Evolutionary conservation across 2,113 vertebrate genomes (phyloP).

Genomic region (Propithecus coquereli): DNA sequence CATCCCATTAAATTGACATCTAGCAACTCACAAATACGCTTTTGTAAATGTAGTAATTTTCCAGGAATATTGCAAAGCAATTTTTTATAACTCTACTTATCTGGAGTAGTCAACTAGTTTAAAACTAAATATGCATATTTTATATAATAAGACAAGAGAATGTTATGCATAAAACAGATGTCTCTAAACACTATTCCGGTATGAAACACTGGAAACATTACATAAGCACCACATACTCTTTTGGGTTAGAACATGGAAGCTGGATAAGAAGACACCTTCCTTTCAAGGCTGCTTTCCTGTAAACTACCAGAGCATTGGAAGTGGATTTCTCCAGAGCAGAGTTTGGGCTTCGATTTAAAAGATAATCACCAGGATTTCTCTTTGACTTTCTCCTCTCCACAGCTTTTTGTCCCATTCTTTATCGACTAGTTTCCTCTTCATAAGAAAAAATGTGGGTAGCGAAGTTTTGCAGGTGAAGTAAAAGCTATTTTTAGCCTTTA

Average conservation of each 20-base stretch:
- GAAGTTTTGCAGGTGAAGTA: conserved; percentile 59
- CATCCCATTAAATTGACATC: not conserved
- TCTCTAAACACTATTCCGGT: conserved; percentile 65
- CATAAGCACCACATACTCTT: conserved; percentile 58
- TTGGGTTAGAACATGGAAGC: conserved; percentile 41
- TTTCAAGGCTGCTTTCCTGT: conserved; percentile 49
- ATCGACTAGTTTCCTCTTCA: conserved; percentile 48
- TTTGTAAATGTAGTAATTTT: not conserved
- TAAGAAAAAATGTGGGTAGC: conserved; percentile 39
- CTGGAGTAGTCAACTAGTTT: conserved; percentile 58
- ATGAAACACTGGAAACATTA: conserved; percentile 52
- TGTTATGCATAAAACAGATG: conserved; percentile 65
- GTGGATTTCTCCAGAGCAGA: not conserved
- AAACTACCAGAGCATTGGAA: not conserved
- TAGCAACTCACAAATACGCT: not conserved
- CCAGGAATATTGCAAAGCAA: not conserved
- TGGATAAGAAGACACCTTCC: conserved; percentile 10
- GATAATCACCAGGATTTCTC: not conserved
- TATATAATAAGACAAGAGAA: conserved; percentile 72
- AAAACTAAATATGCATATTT: conserved; percentile 66
- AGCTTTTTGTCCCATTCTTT: not conserved
- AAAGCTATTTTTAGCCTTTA: conserved; percentile 55
- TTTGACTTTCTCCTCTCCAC: not conserved
- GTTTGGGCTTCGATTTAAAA: conserved; percentile 25
- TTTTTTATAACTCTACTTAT: conserved; percentile 1